These are phyloP conservation scores for Electrona antarctica DNA, from an alignment of 2,113 vertebrate genomes.

Conservation along the genomic window DNA sequence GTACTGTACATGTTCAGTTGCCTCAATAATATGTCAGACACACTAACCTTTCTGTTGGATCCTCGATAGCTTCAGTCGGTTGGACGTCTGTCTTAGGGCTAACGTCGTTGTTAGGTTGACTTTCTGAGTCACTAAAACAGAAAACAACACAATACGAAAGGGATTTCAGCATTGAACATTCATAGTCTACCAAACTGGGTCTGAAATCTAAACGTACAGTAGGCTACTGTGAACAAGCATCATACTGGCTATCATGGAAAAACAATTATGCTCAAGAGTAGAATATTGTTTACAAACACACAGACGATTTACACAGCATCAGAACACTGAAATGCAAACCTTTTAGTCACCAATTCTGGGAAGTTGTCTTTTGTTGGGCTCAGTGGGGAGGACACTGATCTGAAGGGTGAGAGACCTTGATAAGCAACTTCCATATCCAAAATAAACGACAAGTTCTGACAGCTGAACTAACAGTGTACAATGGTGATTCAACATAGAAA, in stretches of 20 bases:
- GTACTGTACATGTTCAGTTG: constrained; percentile 28
- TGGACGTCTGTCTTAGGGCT: constrained; percentile 10
- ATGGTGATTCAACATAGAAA: not conserved
- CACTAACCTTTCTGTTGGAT: constrained; percentile 13
- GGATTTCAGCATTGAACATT: not conserved
- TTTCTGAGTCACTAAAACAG: constrained; percentile 31
- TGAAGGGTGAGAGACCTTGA: constrained; percentile 12
- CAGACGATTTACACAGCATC: constrained; percentile 1
- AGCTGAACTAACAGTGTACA: not conserved
- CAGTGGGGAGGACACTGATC: constrained; percentile 27
- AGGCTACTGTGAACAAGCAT: not conserved
- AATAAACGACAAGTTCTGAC: not conserved
- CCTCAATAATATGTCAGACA: constrained; percentile 1
- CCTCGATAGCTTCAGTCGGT: not conserved
- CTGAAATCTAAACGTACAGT: constrained; percentile 12
- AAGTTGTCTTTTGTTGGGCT: constrained; percentile 4
- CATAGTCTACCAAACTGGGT: not conserved
- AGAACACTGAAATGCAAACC: constrained; percentile 23
- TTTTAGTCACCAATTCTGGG: not conserved
- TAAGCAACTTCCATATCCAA: constrained; percentile 2
- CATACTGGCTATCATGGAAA: not conserved
- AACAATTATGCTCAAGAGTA: not conserved
- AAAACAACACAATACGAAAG: constrained; percentile 1
- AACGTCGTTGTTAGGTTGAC: constrained; percentile 23
- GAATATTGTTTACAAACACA: not conserved